phyloP scores from a whole-genome alignment of 2,113 vertebrate species.

The Anarhynchus alexandrinus region DNA sequence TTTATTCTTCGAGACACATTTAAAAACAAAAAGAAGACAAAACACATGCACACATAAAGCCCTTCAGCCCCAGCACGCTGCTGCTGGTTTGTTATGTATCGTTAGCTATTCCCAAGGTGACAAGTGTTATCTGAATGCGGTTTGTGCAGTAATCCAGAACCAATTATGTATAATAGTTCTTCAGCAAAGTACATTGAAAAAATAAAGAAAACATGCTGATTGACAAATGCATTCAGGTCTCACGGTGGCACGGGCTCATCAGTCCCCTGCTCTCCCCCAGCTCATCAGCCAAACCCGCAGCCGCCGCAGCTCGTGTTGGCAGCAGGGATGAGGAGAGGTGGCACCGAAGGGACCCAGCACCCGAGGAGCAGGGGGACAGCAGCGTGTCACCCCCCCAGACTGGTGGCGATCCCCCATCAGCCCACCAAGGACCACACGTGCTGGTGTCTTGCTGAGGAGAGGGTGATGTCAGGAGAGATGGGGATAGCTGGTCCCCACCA shows the following conservation, averaged over 20 bases:
- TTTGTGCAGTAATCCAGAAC: constrained; percentile 47
- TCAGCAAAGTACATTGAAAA: background rate
- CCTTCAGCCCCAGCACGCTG: background rate
- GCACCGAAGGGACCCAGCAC: background rate
- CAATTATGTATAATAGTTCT: constrained; percentile 13
- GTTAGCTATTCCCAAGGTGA: constrained; percentile 20
- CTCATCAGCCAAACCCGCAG: background rate
- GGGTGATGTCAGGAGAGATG: background rate
- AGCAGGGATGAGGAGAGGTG: background rate
- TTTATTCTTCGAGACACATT: background rate
- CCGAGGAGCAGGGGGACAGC: background rate
- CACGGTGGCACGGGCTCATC: background rate
- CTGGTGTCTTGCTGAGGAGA: background rate
- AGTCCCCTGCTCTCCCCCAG: background rate
- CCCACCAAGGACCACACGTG: accelerated
- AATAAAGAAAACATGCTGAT: background rate
- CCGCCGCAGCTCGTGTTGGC: background rate
- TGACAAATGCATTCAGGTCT: background rate
- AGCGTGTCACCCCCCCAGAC: background rate
- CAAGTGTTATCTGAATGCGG: background rate
- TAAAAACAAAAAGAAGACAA: constrained; percentile 4
- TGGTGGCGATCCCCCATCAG: no score
- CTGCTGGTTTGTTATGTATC: background rate
- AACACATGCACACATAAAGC: background rate
- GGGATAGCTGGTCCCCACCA: background rate